Percentiles rank a stretch among this genome's conserved stretches.
These are phyloP conservation scores for Diaphora mendica DNA, from an alignment of 2,888 invertebrate genomes.

Conservation along the genomic window DNA sequence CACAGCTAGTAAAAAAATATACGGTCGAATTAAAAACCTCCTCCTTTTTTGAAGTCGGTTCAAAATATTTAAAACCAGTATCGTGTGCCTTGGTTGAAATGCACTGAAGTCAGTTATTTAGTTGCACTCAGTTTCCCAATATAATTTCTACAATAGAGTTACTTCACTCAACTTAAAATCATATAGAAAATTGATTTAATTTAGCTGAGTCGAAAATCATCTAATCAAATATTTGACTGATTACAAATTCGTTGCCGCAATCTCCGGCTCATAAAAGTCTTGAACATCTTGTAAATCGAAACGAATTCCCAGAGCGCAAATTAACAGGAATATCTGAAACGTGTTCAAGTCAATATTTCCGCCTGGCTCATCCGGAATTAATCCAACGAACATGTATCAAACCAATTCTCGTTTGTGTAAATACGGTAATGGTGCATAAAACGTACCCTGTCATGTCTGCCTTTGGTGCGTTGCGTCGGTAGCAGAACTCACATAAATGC, in stretches of 20 bases:
- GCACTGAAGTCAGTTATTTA: no score
- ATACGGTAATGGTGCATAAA: conserved; percentile 51
- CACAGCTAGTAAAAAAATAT: no score
- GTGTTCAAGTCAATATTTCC: conserved; percentile 45
- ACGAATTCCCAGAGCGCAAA: conserved; percentile 22
- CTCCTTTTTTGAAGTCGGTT: no score
- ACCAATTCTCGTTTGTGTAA: conserved; percentile 16
- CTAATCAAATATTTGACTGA: neutral
- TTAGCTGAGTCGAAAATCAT: neutral
- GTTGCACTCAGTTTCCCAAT: no score
- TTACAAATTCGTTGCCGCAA: neutral
- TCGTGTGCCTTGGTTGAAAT: no score
- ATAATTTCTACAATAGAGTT: no score
- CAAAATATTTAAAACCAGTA: no score
- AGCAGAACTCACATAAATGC: neutral
- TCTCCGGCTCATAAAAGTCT: neutral
- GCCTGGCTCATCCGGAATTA: conserved; percentile 47
- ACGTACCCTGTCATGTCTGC: conserved; percentile 34
- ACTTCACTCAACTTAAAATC: neutral
- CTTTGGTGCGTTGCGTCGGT: neutral
- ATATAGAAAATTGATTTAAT: neutral
- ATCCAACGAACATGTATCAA: conserved; percentile 31
- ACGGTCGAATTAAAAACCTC: no score
- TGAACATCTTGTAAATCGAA: conserved; percentile 3
- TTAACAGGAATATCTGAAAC: conserved; percentile 9